These are phyloP conservation scores for Drosophila persimilis DNA, from an alignment of 1,140 invertebrate species.

Conservation along the genomic window DNA sequence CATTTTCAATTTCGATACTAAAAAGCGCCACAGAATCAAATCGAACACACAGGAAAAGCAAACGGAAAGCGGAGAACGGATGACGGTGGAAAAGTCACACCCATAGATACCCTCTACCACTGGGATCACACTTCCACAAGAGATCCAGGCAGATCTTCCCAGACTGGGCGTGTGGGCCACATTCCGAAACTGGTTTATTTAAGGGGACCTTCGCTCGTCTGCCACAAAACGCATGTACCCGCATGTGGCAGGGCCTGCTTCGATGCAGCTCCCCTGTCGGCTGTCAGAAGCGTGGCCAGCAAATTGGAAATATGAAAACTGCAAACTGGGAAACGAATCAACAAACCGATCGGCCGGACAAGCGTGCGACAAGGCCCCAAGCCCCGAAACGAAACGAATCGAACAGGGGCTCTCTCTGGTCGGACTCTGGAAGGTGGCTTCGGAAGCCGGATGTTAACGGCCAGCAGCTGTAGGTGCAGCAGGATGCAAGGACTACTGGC, in stretches of 20 bases:
- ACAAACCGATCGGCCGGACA: slow-evolving; percentile 45
- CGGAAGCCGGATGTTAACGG: slow-evolving; percentile 72
- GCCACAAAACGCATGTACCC: slow-evolving; percentile 32
- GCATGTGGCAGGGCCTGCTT: background rate
- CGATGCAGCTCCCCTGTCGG: too few species aligned
- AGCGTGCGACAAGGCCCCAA: slow-evolving; percentile 1
- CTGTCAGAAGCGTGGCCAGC: slow-evolving; percentile 4
- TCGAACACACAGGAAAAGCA: slow-evolving; percentile 17
- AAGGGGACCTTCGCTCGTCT: too few species aligned
- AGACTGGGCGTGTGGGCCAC: too few species aligned
- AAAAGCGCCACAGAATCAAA: slow-evolving; percentile 47
- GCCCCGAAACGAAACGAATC: background rate
- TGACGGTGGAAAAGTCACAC: slow-evolving; percentile 12
- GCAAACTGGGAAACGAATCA: slow-evolving; percentile 46
- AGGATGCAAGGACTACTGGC: slow-evolving; percentile 37
- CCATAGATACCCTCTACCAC: slow-evolving; percentile 8
- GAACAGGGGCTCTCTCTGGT: background rate
- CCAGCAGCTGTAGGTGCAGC: slow-evolving; percentile 50
- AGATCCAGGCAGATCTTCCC: too few species aligned
- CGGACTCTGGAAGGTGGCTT: slow-evolving; percentile 24
- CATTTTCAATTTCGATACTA: slow-evolving; percentile 53
- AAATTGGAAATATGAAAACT: slow-evolving; percentile 67
- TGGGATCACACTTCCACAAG: too few species aligned
- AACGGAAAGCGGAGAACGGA: background rate
- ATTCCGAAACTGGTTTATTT: too few species aligned